Base-by-base conservation (phyloP, 64 coral and sea anemone genomes). In the Pocillopora verrucosa region DNA sequence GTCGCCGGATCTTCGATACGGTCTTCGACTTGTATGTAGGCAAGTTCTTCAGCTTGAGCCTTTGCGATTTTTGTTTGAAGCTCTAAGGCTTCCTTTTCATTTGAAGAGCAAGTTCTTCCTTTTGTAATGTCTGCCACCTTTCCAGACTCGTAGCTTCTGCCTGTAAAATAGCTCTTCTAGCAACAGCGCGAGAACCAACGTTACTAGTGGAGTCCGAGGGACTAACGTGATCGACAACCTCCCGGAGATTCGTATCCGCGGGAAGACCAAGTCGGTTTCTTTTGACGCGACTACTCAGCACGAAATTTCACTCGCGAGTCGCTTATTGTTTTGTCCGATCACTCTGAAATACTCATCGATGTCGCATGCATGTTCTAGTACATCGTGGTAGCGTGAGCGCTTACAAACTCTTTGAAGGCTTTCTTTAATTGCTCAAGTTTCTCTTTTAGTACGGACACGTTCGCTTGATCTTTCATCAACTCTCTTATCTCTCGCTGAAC, bases 161-260 rank as follows among this genome's bases (percentile, higher is more conserved):
- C 20, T 25, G 4, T 56, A 76, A 59, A 0, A 34, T 74, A 5
- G 86, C 86, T 87, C 56, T 72, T 74, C 34, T 61, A 13, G 72
- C 30, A 30, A 30, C 30, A 30, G 30, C 30, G 30, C 30, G 30
- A 30, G 30, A 57, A 34, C 51, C 41, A 13, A 76, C 72, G 34
- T 87, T 76, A 61, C 86, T 76, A 0, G 60, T 36, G 0, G 86
- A 87, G 34, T 88, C 74, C 37, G 26, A 36, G 25, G 84, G 84
- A 22, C 22, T 17, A 58, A 87, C 57, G 7, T 57, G n/a, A n/a
- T 35, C 20, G 16, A 30, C 30, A 30, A 30, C 30, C 30, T 51
- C 7, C 7, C 41, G 3, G 41, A 51, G 41, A 4, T 4, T 51
- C 7, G 14, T 19, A 38, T 64, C 82, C 13, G 16, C 62, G 30